Evolutionary conservation across 92 coral and sea anemone species (phyloP).

Genomic region (Porites evermanni): DNA sequence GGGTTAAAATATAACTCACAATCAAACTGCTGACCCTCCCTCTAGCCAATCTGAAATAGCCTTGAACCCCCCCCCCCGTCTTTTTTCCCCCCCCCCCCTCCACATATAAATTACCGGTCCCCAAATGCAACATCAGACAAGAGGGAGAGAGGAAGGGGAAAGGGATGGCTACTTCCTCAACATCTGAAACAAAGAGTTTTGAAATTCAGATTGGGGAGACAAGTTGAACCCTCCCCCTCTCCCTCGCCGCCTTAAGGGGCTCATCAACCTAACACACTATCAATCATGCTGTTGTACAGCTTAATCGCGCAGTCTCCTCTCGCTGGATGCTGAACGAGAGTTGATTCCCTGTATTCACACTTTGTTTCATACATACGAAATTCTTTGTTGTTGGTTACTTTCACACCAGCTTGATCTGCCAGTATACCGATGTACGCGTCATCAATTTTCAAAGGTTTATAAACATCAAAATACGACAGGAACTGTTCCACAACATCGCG

Average conservation of each 20-base stretch:
- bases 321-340: slow-evolving; percentile 73
- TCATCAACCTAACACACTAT: slow-evolving; percentile 8
- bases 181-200: too few relatives aligned
- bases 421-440: slow-evolving; percentile 65
- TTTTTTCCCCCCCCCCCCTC: too few relatives aligned
- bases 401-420: slow-evolving; percentile 58
- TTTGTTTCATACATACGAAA: slow-evolving; percentile 69
- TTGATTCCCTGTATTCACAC: slow-evolving; percentile 51
- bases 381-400: slow-evolving; percentile 34
- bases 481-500: slow-evolving; percentile 54
- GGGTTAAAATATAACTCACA: too few relatives aligned
- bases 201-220: too few relatives aligned
- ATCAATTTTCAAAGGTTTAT: slow-evolving; percentile 64
- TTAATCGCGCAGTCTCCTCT: slow-evolving; percentile 43
- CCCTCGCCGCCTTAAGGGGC: neutral
- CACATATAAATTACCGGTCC: too few relatives aligned
- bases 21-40: too few relatives aligned
- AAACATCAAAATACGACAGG: slow-evolving; percentile 50
- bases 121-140: too few relatives aligned
- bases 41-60: too few relatives aligned
- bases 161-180: too few relatives aligned
- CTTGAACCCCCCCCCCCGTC: too few relatives aligned
- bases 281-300: slow-evolving; percentile 38
- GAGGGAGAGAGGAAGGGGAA: too few relatives aligned
- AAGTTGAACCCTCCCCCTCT: too few relatives aligned